These are phyloP conservation scores for Drosophila sulfurigaster DNA, from an alignment of 1,140 invertebrate species.

Conservation along the genomic window DNA sequence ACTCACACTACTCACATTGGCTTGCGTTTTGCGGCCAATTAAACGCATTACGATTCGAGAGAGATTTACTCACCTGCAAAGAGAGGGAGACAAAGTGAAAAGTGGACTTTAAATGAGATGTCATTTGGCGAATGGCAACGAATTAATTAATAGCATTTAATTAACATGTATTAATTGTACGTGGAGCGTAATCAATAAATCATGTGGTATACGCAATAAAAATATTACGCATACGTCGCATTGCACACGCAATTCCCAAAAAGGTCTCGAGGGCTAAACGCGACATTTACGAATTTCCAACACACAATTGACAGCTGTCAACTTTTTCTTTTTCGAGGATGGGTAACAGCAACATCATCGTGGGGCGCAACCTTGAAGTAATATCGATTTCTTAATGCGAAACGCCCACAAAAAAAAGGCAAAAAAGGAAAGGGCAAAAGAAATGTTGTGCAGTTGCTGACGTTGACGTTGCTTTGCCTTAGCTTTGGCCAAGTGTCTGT, in stretches of 20 bases:
- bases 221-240: constrained; percentile 64
- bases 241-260: constrained; percentile 15
- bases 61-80: constrained; percentile 71
- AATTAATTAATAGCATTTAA: constrained; percentile 55
- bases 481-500: constrained; percentile 28
- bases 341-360: constrained; percentile 1
- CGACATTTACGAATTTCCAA: background rate
- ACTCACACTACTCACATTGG: constrained; percentile 41
- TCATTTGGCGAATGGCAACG: constrained; percentile 32
- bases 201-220: constrained; percentile 33
- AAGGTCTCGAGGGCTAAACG: background rate
- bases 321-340: constrained; percentile 22
- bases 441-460: constrained; percentile 29
- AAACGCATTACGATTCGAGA: constrained; percentile 57
- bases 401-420: constrained; percentile 10
- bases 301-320: constrained; percentile 32
- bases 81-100: constrained; percentile 40
- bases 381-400: constrained; percentile 59
- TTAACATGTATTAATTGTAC: constrained; percentile 26
- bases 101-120: constrained; percentile 34
- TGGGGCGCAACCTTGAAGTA: constrained; percentile 64
- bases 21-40: constrained; percentile 37
- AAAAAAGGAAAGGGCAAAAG: too few species aligned
- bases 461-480: background rate
- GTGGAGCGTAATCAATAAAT: constrained; percentile 43